Conservation (phyloP, 2,113 vertebrate species). For the Neomonachus schauinslandi region DNA sequence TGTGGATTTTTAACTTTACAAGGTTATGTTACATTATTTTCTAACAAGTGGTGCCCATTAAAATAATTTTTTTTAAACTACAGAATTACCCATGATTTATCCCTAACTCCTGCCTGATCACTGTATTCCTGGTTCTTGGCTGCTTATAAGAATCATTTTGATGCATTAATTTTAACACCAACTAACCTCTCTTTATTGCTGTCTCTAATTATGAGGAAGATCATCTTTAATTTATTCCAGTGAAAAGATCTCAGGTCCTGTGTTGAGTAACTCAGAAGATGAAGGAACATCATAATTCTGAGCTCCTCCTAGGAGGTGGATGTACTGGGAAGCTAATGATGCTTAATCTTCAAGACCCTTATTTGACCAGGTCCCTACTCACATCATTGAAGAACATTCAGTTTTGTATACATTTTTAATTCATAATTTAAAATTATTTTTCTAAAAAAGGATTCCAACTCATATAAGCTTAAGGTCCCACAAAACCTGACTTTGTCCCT, state of each 20-base stretch:
- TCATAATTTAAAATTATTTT: background rate
- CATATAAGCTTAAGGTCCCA: background rate
- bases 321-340: background rate
- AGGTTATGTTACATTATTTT: conserved; percentile 8
- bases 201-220: conserved; percentile 36
- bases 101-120: background rate
- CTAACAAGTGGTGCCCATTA: conserved; percentile 1
- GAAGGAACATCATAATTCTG: background rate
- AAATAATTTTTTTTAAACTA: conserved; percentile 2
- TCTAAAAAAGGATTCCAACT: background rate
- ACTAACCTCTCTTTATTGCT: conserved; percentile 42
- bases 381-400: background rate
- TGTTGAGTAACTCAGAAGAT: conserved; percentile 12
- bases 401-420: background rate
- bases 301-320: background rate
- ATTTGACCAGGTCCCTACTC: background rate
- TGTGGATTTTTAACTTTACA: conserved; percentile 15
- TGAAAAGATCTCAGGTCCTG: background rate
- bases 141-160: conserved; percentile 43
- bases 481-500: background rate
- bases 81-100: background rate
- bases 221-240: conserved; percentile 47
- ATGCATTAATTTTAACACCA: conserved; percentile 25
- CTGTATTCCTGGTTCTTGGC: background rate
- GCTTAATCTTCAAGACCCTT: background rate